Percentiles rank a stretch among this genome's conserved stretches.
phyloP scores from a whole-genome alignment of 2,797 vertebrate species.

The Coregonus ussuriensis region DNA sequence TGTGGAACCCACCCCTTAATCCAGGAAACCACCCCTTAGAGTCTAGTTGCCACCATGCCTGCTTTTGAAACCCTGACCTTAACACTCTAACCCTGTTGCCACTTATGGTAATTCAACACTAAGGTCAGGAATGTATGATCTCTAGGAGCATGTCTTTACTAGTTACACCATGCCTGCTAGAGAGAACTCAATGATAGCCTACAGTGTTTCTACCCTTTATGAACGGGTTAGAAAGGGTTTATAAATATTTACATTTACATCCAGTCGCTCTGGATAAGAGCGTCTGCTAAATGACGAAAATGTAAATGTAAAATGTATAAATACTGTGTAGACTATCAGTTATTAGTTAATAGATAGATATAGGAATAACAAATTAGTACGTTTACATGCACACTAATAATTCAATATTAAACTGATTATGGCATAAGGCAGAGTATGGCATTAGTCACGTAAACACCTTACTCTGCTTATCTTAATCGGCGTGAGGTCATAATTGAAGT shows the following conservation, averaged over 20 bases:
- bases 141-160: not conserved
- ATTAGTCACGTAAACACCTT: too few relatives aligned
- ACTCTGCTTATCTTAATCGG: too few relatives aligned
- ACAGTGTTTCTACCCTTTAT: not conserved
- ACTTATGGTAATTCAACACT: not conserved
- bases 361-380: not conserved
- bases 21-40: too few relatives aligned
- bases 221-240: not conserved
- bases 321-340: not conserved
- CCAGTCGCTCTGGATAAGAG: too few relatives aligned
- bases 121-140: not conserved
- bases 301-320: not conserved
- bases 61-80: not conserved
- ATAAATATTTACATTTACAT: not conserved
- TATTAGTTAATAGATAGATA: too few relatives aligned
- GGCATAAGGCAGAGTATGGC: too few relatives aligned
- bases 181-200: not conserved
- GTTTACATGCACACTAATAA: too few relatives aligned
- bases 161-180: not conserved
- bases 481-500: too few relatives aligned
- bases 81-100: conserved; percentile 7
- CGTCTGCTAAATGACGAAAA: too few relatives aligned
- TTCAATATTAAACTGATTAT: too few relatives aligned
- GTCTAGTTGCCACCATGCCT: not conserved
- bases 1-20: too few relatives aligned